Percentiles rank a stretch among this genome's conserved stretches.
Conservation (phyloP, 1,140 invertebrate genomes). For the Drosophila rufa region DNA sequence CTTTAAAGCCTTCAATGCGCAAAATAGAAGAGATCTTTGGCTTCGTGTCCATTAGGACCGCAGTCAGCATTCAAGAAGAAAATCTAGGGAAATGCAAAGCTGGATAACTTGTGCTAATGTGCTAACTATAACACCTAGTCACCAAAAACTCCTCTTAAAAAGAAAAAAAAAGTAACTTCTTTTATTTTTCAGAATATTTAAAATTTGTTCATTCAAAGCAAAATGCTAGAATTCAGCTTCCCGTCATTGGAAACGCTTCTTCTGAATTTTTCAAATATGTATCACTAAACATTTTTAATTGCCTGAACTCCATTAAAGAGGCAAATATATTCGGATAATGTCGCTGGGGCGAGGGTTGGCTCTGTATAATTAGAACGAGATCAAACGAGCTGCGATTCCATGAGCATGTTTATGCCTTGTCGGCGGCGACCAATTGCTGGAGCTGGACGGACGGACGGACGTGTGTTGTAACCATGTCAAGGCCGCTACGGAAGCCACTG, state of each 20-base stretch:
- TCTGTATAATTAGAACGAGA: conserved; percentile 57
- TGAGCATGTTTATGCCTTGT: conserved; percentile 43
- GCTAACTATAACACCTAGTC: not conserved
- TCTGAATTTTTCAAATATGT: not conserved
- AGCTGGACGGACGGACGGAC: conserved; percentile 15
- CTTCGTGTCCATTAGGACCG: not conserved
- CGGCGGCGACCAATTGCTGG: conserved; percentile 37
- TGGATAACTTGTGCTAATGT: not conserved
- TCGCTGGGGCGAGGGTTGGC: not conserved
- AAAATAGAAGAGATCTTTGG: not conserved
- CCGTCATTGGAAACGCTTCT: not conserved
- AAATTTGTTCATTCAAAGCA: not conserved
- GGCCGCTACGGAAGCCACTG: conserved; percentile 55
- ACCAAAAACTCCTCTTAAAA: not conserved
- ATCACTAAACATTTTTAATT: not conserved
- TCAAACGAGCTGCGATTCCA: conserved; percentile 39
- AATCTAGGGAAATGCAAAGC: not conserved
- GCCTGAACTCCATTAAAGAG: conserved; percentile 7
- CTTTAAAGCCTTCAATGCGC: not conserved
- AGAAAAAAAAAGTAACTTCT: not conserved
- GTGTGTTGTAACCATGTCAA: conserved; percentile 77
- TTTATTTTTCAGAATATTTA: not conserved
- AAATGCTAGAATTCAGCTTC: not conserved
- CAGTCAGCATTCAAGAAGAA: not conserved
- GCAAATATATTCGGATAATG: conserved; percentile 17